A percentile compares a stretch with the other conserved stretches of the same genome.
Conservation (phyloP, 2,797 vertebrate genomes). For the Pseudomugil tenellus region DNA sequence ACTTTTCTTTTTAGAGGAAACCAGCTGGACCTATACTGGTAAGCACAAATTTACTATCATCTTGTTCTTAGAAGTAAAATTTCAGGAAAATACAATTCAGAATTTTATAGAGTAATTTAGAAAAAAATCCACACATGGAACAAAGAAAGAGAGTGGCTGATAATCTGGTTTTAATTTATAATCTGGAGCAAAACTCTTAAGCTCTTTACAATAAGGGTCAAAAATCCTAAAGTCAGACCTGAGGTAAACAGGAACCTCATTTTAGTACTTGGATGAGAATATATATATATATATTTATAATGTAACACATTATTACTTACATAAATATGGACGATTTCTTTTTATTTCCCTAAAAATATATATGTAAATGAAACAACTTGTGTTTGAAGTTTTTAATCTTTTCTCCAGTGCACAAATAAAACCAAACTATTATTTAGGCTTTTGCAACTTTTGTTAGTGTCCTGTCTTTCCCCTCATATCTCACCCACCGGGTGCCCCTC, state of each 20-base stretch:
- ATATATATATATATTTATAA: neutral
- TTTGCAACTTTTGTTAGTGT: slow-evolving; percentile 13
- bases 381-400: neutral
- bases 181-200: slow-evolving; percentile 2
- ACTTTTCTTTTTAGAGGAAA: slow-evolving; percentile 65
- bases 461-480: slow-evolving; percentile 19
- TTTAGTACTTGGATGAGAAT: neutral
- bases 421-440: neutral
- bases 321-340: neutral
- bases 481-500: slow-evolving; percentile 26
- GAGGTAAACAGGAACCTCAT: neutral
- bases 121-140: neutral
- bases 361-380: neutral
- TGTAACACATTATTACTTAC: neutral
- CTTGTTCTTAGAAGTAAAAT: neutral
- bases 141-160: neutral
- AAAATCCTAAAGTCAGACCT: neutral
- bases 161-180: neutral
- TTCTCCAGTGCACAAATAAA: slow-evolving; percentile 6
- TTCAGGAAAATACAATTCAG: neutral
- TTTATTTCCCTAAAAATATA: neutral
- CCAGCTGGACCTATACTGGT: slow-evolving; percentile 78
- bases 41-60: slow-evolving; percentile 44
- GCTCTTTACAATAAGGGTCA: neutral
- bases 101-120: neutral